phyloP scores from a whole-genome alignment of 2,113 vertebrate species.

The Phylloscopus trochiloides region DNA sequence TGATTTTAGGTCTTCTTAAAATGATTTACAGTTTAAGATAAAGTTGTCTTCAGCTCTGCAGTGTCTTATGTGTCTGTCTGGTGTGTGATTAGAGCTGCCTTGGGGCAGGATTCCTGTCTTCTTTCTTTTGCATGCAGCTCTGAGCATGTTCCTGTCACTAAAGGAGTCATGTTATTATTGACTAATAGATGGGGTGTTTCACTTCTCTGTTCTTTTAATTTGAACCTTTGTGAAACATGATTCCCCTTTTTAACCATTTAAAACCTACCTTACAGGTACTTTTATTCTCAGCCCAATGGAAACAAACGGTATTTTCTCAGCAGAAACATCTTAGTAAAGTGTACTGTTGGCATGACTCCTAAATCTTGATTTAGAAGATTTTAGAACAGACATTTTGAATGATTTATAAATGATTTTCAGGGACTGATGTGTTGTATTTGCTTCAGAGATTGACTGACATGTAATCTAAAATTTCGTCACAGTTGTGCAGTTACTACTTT shows the following conservation, averaged over 20 bases:
- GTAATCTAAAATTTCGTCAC: slow-evolving; percentile 8
- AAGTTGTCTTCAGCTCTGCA: not conserved
- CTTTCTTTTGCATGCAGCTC: not conserved
- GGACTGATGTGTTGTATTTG: not conserved
- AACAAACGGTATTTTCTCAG: not conserved
- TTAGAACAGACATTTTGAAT: not conserved
- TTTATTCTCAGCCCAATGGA: not conserved
- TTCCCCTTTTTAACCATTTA: not conserved
- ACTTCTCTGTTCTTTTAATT: not conserved
- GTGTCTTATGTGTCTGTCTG: not conserved
- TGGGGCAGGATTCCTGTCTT: not conserved
- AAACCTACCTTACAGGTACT: not conserved
- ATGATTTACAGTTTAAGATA: slow-evolving; percentile 5
- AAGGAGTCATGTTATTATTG: not conserved
- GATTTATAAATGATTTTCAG: not conserved
- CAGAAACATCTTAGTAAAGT: not conserved
- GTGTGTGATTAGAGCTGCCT: not conserved
- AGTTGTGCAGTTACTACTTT: not conserved
- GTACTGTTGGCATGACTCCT: not conserved
- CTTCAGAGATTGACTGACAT: not conserved
- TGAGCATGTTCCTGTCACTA: not conserved
- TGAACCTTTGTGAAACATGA: not conserved
- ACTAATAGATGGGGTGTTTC: not conserved
- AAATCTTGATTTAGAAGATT: not conserved
- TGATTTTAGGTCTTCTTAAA: slow-evolving; percentile 17